Evolutionary conservation across 2,113 vertebrate species (phyloP).

Genomic region (Cinclus cinclus): DNA sequence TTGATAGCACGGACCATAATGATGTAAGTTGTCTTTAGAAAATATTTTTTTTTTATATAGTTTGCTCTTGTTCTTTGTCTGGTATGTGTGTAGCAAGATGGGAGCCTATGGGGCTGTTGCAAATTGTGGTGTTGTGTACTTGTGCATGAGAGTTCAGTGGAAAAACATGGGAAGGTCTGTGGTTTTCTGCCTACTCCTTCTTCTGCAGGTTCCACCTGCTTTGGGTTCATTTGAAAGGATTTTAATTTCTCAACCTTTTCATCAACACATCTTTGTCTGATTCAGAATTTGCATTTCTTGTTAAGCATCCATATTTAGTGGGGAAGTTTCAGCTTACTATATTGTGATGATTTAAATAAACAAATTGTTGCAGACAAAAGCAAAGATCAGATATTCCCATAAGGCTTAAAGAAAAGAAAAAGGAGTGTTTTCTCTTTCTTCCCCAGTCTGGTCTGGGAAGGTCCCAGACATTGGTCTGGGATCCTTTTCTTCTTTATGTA

Average conservation of each 20-base stretch:
- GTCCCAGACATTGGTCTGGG: not conserved
- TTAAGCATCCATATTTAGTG: not conserved
- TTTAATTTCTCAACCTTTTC: not conserved
- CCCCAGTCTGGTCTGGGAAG: not conserved
- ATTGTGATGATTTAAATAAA: not conserved
- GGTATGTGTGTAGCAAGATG: not conserved
- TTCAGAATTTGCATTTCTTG: not conserved
- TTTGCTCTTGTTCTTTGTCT: not conserved
- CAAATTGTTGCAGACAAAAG: not conserved
- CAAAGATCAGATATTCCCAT: not conserved
- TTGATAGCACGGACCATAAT: not conserved
- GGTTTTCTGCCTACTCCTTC: not conserved
- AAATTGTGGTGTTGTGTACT: rapidly evolving
- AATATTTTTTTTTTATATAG: not conserved
- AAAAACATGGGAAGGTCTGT: not conserved
- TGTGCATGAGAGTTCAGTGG: rapidly evolving
- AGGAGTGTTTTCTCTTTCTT: not conserved
- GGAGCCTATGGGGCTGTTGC: not conserved
- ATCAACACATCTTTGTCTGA: not conserved
- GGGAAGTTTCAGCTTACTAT: not conserved
- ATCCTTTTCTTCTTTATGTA: constrained; percentile 29
- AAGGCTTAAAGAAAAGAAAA: not conserved
- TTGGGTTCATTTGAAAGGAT: not conserved
- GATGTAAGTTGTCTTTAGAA: not conserved
- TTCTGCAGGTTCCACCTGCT: not conserved